Base-by-base conservation (phyloP, 2,113 vertebrate species). In the Planiliza haematocheilus region DNA sequence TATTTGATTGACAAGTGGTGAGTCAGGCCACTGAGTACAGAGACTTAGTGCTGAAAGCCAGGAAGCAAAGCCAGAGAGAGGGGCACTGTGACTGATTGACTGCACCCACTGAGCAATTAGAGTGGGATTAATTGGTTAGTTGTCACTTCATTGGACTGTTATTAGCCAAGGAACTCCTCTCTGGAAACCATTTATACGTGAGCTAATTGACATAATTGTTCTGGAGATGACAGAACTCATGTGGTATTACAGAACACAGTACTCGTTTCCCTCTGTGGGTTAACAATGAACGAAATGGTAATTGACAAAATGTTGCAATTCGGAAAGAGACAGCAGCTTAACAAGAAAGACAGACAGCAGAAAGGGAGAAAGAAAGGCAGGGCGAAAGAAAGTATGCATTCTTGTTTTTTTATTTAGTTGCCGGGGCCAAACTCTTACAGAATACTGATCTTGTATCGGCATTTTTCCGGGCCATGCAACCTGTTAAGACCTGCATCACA, bases 161-260 rank as follows among this genome's bases (percentile, higher is more conserved):
- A 91, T 89, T 87, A 85, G 87, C 38, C 43, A 56, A 82, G 78
- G 56, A 83, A 75, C 56, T 78, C 49, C 72, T 69, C 86, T 82
- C 79, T 63, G 76, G 77, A 84, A 88, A 82, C 68, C 66, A 81
- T 87, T 90, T 88, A 86, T 83, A 88, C 82, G 62, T 17, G 52
- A 77, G 77, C 70, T 88, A 91, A 92, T 86, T 88, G 89, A 75
- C 18, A 17, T 84, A 88, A 90, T 88, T 88, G 82, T 82, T 84
- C 71, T 64, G 83, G 52, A 72, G 69, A 91, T 55, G 65, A 83
- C 83, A 83, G 78, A 83, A 82, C 81, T 86, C 85, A 70, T 74
- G 69, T 62, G 81, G 81, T 76, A 88, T 77, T 51, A 72, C 75
- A 73, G 48, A 85, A 76, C 65, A 52, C 64, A 50, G 48, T n/a